Conservation (phyloP, 2,888 invertebrate species). For the Nephrotoma appendiculata region DNA sequence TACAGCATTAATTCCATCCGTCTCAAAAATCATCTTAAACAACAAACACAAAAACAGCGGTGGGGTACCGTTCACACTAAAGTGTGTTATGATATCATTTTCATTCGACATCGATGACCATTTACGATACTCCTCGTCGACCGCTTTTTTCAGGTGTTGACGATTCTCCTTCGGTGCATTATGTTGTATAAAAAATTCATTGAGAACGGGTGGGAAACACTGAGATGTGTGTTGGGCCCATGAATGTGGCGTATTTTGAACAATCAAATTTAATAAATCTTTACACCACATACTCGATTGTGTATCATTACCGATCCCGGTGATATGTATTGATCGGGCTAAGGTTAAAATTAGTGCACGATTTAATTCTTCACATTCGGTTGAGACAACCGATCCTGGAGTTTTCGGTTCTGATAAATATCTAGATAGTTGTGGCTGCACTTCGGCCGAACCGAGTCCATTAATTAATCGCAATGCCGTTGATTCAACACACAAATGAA, state of each 20-base stretch:
- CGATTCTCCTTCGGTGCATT: constrained; percentile 79
- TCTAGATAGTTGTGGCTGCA: constrained; percentile 83
- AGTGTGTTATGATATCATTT: constrained; percentile 90
- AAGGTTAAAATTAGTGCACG: constrained; percentile 83
- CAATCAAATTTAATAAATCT: constrained; percentile 75
- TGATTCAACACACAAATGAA: constrained; percentile 84
- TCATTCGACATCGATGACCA: constrained; percentile 97
- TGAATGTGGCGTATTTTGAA: constrained; percentile 88
- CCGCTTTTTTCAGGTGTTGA: constrained; percentile 77
- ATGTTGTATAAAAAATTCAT: constrained; percentile 75
- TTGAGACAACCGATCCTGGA: constrained; percentile 53
- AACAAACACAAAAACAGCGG: constrained; percentile 81
- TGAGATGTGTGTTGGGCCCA: constrained; percentile 89
- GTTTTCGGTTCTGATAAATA: constrained; percentile 86
- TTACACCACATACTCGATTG: constrained; percentile 68
- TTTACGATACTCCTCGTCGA: constrained; percentile 90
- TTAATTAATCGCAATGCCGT: constrained; percentile 75
- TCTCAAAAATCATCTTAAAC: constrained; percentile 93
- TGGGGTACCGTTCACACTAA: constrained; percentile 85
- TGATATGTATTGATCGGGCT: constrained; percentile 87
- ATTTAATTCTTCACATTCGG: constrained; percentile 91
- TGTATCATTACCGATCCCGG: constrained; percentile 46
- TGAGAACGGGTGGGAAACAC: constrained; percentile 79
- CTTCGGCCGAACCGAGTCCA: constrained; percentile 85
- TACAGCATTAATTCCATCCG: constrained; percentile 81